These are phyloP conservation scores for Taurulus bubalis DNA, from an alignment of 2,113 vertebrate genomes.

Conservation along the genomic window DNA sequence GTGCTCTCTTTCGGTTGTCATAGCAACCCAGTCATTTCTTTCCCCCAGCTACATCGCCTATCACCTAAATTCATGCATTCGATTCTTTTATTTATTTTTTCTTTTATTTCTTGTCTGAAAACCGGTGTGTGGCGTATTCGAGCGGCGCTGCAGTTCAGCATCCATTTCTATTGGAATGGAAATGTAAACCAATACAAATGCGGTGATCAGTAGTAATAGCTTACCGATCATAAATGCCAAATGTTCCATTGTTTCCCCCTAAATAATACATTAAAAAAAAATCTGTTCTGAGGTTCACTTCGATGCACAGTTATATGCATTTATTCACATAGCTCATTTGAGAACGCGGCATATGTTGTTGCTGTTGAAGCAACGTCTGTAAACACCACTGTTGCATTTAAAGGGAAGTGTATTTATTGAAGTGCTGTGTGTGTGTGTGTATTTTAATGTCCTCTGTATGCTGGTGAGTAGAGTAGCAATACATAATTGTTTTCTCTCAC, in stretches of 20 bases:
- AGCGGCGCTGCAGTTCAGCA: neutral
- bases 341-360: conserved; percentile 35
- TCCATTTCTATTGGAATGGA: neutral
- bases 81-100: conserved; percentile 51
- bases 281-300: neutral
- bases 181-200: conserved; percentile 8
- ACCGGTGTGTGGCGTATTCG: neutral
- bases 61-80: conserved; percentile 63
- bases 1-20: conserved; percentile 73
- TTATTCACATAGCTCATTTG: conserved; percentile 15
- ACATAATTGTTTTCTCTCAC: conserved; percentile 5
- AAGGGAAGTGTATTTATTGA: conserved; percentile 24
- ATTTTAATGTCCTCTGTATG: conserved; percentile 13
- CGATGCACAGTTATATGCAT: neutral
- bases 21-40: conserved; percentile 74
- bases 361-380: neutral
- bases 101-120: conserved; percentile 41
- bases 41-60: conserved; percentile 57
- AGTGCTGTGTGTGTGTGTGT: conserved; percentile 24
- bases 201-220: neutral
- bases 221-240: neutral
- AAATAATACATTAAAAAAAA: neutral
- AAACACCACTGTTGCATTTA: conserved; percentile 25
- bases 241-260: neutral
- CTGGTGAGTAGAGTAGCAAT: conserved; percentile 1